A percentile compares a stretch with the other conserved stretches of the same genome.
phyloP scores from a whole-genome alignment of 2,797 vertebrate genomes.

The Bovichtus diacanthus region DNA sequence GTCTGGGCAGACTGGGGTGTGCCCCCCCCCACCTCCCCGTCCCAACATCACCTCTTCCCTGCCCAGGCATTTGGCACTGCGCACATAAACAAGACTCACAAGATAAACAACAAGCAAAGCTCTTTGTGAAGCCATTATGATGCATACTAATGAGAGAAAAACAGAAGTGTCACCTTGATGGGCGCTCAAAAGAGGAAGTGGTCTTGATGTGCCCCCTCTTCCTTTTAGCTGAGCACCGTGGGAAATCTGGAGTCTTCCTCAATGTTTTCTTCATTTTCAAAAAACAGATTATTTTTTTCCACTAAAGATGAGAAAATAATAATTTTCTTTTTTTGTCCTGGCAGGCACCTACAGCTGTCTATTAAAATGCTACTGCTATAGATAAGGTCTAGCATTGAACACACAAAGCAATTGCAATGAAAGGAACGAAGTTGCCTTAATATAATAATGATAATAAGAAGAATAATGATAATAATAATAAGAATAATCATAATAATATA shows the following conservation, averaged over 20 bases:
- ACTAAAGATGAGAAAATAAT: constrained; percentile 98
- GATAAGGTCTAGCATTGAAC: constrained; percentile 99
- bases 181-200: constrained; percentile 78
- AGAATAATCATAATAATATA: constrained; percentile 93
- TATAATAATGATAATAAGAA: constrained; percentile 89
- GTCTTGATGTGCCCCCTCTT: constrained; percentile 74
- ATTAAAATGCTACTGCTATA: constrained; percentile 99
- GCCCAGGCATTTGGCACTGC: constrained; percentile 95
- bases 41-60: constrained; percentile 71
- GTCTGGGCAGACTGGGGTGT: constrained; percentile 83
- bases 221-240: constrained; percentile 81
- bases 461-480: constrained; percentile 89
- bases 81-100: constrained; percentile 99
- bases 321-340: constrained; percentile 86
- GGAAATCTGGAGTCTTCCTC: constrained; percentile 83
- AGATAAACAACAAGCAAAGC: constrained; percentile 99
- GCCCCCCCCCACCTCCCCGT: constrained; percentile 68
- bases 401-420: constrained; percentile 99
- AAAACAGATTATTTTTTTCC: constrained; percentile 82
- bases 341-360: constrained; percentile 99
- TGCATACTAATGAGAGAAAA: constrained; percentile 99
- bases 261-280: constrained; percentile 79
- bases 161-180: constrained; percentile 93
- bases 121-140: constrained; percentile 98
- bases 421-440: constrained; percentile 98